Base-by-base conservation (phyloP, 2,797 vertebrate species). In the Echeneis naucrates region DNA sequence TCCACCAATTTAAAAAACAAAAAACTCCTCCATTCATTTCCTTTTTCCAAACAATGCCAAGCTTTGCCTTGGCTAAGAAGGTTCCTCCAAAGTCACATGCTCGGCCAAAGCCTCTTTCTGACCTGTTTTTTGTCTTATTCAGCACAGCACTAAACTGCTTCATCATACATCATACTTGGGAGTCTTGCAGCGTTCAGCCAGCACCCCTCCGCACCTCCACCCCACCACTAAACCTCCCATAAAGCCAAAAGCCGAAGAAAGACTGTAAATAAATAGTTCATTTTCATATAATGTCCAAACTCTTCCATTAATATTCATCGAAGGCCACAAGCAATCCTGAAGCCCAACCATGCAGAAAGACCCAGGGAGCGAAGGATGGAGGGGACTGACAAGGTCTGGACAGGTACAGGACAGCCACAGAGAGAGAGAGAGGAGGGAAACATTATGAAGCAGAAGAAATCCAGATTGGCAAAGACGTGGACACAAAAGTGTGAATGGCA, bases 281-380 rank as follows among this genome's bases (percentile, higher is more conserved):
- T 91, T 89, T 93, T 90, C 81, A 85, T 87, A 83, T 90, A 85
- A 93, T 90, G 92, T 89, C 85, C 78, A 87, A 89, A 87, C 75
- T 67, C 71, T 42, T 13, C 53, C 81, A 92, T 93, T 92, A 91
- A 93, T 93, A 94, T 94, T 94, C 92, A 90, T 80, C 50, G 76
- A 77, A 70, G 69, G 61, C 66, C 74, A 62, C 52, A 75, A 61
- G 87, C 87, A 87, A 89, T 88, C 72, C 85, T 65, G 70, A 69
- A 67, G 79, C 55, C 77, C 83, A 83, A 23, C 84, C 90, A 89
- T 79, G 91, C 90, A 89, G 87, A 89, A 83, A 89, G 73, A 82
- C 68, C 57, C 58, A 30, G 30, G 4, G 32, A 21, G 47, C 24
- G 40, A 45, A 38, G 35, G 68, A 26, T 14, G 35, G 55, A 65